Evolutionary conservation across 2,113 vertebrate species (phyloP).

Genomic region (Cephalopterus ornatus): DNA sequence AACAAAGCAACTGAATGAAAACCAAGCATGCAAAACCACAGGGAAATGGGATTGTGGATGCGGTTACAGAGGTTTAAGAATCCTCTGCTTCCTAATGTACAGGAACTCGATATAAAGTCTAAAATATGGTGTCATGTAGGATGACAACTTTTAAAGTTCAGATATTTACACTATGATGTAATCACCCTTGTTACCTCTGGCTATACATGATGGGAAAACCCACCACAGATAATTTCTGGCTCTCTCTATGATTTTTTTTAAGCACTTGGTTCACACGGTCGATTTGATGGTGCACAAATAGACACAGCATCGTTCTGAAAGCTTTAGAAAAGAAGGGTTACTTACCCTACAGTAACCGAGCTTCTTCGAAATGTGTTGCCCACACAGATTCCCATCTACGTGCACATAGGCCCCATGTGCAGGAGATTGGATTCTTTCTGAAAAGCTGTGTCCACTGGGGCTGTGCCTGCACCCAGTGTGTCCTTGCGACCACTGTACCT

Average conservation of each 20-base stretch:
- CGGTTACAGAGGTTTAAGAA: background rate
- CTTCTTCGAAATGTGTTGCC: constrained; percentile 72
- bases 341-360: constrained; percentile 71
- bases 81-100: background rate
- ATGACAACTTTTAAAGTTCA: background rate
- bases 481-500: constrained; percentile 72
- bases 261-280: background rate
- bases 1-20: background rate
- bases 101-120: background rate
- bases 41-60: background rate
- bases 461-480: constrained; percentile 71
- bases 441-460: constrained; percentile 71
- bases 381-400: constrained; percentile 71
- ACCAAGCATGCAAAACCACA: background rate
- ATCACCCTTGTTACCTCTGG: background rate
- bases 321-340: constrained; percentile 69
- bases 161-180: background rate
- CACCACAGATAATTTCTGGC: background rate
- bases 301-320: constrained; percentile 58
- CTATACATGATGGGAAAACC: background rate
- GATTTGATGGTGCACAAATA: constrained; percentile 27
- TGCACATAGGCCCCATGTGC: constrained; percentile 69
- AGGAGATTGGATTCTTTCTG: constrained; percentile 70
- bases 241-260: background rate
- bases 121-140: background rate